Base-by-base conservation (phyloP, 35 echinoderm and acorn worm species). In the Ophioderma brevispina region DNA sequence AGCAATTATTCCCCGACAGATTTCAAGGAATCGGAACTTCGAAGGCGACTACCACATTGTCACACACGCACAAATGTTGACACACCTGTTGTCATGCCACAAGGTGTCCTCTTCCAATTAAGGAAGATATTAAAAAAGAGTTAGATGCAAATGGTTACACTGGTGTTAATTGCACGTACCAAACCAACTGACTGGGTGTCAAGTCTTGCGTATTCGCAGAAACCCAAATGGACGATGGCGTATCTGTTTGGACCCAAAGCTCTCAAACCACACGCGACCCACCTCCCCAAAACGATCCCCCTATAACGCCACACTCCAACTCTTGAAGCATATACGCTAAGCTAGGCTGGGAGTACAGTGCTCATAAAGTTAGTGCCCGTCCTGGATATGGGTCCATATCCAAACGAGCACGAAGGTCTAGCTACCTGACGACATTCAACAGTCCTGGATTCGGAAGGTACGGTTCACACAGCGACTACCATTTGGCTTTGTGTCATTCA, bases 301-400 rank as follows among this genome's bases (percentile, higher is more conserved):
- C n/a, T n/a, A n/a, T n/a, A 38, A 15, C 80, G 41, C 37, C 34
- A 82, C 37, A 94, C 75, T 37, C 41, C 90, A 36, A 92, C 90
- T 25, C 31, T 91, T 0, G 70, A 92, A 31, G 90, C 75, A 89
- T 92, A 42, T 92, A 86, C 34, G 85, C 85, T 42, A 87, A 87
- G 38, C 82, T 92, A 85, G n/a, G 80, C 80, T 15, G 79, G 76
- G 0, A 35, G 25, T 23, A 84, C 25, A 5, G 33, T 80, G 10
- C 91, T 97, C 40, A 78, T 34, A 11, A 97, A 97, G 77, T 88
- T 91, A 0, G 91, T 39, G 91, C 87, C 35, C 39, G 43, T 39
- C 81, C 90, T 91, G 95, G 95, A 3, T 97, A 94, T 63, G 94
- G 88, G 92, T 87, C 88, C 14, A 76, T 97, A 1, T 13, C 21